Percentiles rank a stretch among this genome's conserved stretches.
These are phyloP conservation scores for Amiota communis DNA, from an alignment of 2,888 invertebrate species.

Conservation along the genomic window DNA sequence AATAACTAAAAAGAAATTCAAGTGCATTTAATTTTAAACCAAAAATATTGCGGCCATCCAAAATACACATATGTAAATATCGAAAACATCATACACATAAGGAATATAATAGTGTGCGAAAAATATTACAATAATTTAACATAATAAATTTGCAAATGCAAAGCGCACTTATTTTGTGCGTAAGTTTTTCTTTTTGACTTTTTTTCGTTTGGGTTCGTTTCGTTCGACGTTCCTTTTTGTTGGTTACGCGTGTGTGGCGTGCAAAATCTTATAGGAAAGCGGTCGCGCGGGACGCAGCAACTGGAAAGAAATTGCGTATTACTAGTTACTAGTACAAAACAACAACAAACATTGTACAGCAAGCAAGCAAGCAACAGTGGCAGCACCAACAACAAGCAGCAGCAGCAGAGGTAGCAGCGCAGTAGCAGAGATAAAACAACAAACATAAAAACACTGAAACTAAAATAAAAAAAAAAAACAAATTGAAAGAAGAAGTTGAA, in stretches of 20 bases:
- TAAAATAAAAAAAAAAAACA: too few species aligned
- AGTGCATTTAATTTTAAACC: conserved; percentile 43
- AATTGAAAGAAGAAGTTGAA: neutral
- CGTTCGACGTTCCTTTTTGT: neutral
- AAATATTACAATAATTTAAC: too few species aligned
- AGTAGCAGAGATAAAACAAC: neutral
- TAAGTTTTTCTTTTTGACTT: neutral
- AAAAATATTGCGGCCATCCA: conserved; percentile 35
- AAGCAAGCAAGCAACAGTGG: neutral
- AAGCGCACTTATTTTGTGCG: conserved; percentile 2
- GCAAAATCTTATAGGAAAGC: conserved; percentile 25
- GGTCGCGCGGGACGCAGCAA: conserved; percentile 15
- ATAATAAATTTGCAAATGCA: neutral
- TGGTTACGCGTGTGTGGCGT: conserved; percentile 23
- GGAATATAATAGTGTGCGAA: too few species aligned
- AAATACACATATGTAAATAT: conserved; percentile 9
- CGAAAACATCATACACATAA: neutral
- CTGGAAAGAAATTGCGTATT: conserved; percentile 59
- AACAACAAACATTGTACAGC: conserved; percentile 44
- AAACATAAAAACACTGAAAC: conserved; percentile 3
- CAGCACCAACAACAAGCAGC: neutral
- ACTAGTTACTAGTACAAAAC: conserved; percentile 43
- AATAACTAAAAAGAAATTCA: conserved; percentile 28
- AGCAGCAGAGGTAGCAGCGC: neutral
- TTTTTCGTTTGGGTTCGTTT: neutral